Evolutionary conservation across 1,140 invertebrate genomes (phyloP).

Genomic region (Pygmarrhopalites habei): DNA sequence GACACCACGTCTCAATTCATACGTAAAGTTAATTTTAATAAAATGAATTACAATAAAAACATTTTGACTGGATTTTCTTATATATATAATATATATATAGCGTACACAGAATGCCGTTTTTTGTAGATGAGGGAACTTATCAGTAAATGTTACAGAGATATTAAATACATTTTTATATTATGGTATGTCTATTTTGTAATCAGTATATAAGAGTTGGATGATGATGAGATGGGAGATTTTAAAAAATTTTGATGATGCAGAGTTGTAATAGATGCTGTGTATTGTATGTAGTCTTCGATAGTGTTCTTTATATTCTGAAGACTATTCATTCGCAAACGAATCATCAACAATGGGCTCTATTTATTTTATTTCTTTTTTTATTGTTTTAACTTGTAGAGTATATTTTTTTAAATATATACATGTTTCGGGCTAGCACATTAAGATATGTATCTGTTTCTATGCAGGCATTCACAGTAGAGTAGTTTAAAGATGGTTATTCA

Average conservation of each 20-base stretch:
- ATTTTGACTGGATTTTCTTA: conserved; percentile 10
- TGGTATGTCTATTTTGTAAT: no score
- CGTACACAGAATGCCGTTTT: conserved; percentile 8
- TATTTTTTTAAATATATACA: no score
- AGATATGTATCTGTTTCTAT: conserved; percentile 31
- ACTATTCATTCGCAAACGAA: no score
- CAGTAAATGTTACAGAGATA: background rate
- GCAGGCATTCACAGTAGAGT: conserved; percentile 18
- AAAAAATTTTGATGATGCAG: background rate
- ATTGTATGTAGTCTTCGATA: background rate
- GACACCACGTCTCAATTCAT: conserved; percentile 14
- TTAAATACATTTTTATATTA: background rate
- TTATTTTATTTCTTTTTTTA: no score
- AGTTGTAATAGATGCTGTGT: background rate
- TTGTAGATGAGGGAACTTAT: background rate
- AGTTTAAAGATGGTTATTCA: background rate
- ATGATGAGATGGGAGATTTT: background rate
- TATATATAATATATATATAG: conserved; percentile 1
- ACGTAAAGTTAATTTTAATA: conserved; percentile 2
- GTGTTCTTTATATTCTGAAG: no score
- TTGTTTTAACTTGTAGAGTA: no score
- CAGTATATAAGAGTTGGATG: background rate
- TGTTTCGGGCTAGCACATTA: conserved; percentile 23
- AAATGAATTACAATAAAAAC: conserved; percentile 8
- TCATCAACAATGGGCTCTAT: no score